These are phyloP conservation scores for Alexandromys oeconomus DNA, from an alignment of 2,797 vertebrate species.

Conservation along the genomic window DNA sequence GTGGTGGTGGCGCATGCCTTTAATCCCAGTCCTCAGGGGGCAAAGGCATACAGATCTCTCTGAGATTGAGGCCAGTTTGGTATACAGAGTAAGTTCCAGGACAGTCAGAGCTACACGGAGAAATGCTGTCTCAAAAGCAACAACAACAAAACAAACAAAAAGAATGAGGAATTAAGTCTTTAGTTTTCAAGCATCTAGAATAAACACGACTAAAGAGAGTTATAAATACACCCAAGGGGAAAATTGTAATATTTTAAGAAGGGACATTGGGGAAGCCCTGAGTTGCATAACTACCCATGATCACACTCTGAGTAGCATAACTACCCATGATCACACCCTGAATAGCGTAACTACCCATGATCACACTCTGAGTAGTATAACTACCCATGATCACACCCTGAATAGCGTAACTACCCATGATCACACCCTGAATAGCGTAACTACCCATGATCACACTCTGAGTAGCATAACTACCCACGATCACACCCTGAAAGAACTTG, in stretches of 20 bases:
- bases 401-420: background rate
- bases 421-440: background rate
- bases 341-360: background rate
- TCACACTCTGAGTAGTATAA: background rate
- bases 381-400: background rate
- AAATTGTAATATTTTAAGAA: background rate
- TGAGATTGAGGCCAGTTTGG: background rate
- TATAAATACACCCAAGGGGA: background rate
- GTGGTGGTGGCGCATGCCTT: background rate
- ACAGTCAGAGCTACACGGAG: background rate
- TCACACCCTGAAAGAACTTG: conserved; percentile 2
- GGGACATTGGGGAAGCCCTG: background rate
- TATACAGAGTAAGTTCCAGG: background rate
- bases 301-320: background rate
- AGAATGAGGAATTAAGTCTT: background rate
- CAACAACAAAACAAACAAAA: background rate
- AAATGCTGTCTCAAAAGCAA: background rate
- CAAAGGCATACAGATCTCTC: background rate
- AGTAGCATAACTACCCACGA: background rate
- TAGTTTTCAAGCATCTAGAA: background rate
- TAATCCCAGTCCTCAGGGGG: background rate
- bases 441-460: background rate
- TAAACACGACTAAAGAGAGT: background rate
- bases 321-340: background rate
- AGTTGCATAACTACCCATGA: background rate